A percentile compares a stretch with the other conserved stretches of the same genome.
These are phyloP conservation scores for Orgyia antiqua DNA, from an alignment of 2,888 invertebrate species.

Conservation along the genomic window DNA sequence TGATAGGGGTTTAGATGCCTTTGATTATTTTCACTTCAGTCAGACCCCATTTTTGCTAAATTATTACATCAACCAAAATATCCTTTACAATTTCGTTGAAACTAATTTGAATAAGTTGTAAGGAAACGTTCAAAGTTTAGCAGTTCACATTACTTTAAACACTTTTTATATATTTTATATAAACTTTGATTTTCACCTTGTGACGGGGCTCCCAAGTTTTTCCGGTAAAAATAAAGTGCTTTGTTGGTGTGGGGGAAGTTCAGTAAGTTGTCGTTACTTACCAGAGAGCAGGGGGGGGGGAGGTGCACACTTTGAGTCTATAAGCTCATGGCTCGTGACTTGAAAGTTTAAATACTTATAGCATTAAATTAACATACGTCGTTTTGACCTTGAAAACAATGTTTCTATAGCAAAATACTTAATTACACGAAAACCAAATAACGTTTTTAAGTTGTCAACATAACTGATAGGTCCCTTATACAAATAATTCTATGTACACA, in stretches of 20 bases:
- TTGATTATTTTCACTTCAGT: too few relatives aligned
- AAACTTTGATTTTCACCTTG: conserved; percentile 36
- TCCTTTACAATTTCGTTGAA: conserved; percentile 14
- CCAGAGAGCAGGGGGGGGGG: conserved; percentile 3
- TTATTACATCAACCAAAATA: conserved; percentile 8
- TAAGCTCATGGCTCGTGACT: conserved; percentile 12
- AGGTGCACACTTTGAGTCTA: not conserved
- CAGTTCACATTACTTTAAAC: conserved; percentile 30
- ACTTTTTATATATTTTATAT: conserved; percentile 21
- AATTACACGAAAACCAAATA: too few relatives aligned
- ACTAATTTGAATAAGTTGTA: conserved; percentile 31
- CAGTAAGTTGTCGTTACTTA: conserved; percentile 20
- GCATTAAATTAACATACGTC: too few relatives aligned
- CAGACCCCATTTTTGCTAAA: too few relatives aligned
- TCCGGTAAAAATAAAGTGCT: conserved; percentile 33
- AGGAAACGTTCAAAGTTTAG: conserved; percentile 31
- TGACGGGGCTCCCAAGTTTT: conserved; percentile 27
- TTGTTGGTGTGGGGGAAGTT: conserved; percentile 11
- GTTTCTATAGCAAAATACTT: too few relatives aligned
- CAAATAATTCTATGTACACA: too few relatives aligned
- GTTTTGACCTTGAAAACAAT: too few relatives aligned
- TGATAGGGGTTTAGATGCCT: too few relatives aligned
- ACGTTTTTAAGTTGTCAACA: too few relatives aligned
- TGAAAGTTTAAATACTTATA: too few relatives aligned
- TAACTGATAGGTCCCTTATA: too few relatives aligned